A percentile compares a stretch with the other conserved stretches of the same genome.
Conservation (phyloP, 2,113 vertebrate genomes). For the Oryzias javanicus region DNA sequence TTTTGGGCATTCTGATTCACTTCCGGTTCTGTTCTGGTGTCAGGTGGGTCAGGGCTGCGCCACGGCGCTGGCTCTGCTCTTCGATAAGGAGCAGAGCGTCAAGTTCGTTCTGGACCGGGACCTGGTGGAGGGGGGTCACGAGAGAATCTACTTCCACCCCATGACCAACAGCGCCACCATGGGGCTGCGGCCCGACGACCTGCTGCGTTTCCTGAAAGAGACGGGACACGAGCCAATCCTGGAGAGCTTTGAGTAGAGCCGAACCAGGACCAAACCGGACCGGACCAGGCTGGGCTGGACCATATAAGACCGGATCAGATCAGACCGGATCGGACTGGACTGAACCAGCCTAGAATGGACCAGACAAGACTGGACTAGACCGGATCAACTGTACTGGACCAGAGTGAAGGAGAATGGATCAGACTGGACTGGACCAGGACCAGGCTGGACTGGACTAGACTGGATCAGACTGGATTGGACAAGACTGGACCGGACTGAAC, state of each 20-base stretch:
- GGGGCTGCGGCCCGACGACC: constrained; percentile 84
- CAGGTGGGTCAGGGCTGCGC: constrained; percentile 87
- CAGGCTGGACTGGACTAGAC: too few relatives aligned
- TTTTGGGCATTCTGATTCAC: too few relatives aligned
- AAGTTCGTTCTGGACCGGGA: constrained; percentile 84
- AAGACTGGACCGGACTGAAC: neutral
- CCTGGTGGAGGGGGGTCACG: constrained; percentile 81
- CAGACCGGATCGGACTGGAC: neutral
- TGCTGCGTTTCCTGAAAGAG: constrained; percentile 84
- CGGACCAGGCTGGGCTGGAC: neutral
- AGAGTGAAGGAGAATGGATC: too few relatives aligned
- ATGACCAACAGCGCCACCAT: constrained; percentile 91
- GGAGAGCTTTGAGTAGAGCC: constrained; percentile 67
- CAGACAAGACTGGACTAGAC: neutral
- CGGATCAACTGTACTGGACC: neutral
- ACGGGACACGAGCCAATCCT: constrained; percentile 87
- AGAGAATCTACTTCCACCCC: constrained; percentile 88
- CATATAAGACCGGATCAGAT: too few relatives aligned
- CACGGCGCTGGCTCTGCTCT: constrained; percentile 88
- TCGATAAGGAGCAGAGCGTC: constrained; percentile 79
- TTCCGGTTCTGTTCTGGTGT: neutral
- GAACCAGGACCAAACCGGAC: neutral
- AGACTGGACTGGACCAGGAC: neutral
- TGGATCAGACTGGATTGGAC: neutral
- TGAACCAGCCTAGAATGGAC: neutral